phyloP scores from a whole-genome alignment of 2,797 vertebrate genomes.

The Tokudaia muenninki region DNA sequence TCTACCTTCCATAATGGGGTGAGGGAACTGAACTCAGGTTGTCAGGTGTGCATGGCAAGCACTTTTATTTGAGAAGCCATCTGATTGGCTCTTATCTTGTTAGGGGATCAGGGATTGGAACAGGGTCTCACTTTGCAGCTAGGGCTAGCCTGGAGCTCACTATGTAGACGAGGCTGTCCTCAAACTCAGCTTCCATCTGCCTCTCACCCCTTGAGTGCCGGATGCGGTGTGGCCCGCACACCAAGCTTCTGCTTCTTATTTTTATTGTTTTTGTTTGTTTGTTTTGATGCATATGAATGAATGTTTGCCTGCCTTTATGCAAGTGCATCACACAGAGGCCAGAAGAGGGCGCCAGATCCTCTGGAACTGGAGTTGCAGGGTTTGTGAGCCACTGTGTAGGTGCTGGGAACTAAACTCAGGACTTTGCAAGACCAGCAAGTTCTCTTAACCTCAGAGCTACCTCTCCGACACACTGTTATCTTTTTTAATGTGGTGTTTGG shows the following conservation, averaged over 20 bases:
- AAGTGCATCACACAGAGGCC: neutral
- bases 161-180: neutral
- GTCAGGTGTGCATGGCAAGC: neutral
- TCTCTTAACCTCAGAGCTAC: neutral
- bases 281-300: neutral
- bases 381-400: neutral
- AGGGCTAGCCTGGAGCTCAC: neutral
- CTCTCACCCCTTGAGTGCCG: neutral
- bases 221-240: neutral
- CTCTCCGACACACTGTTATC: neutral
- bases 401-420: neutral
- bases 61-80: neutral
- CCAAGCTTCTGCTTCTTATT: neutral
- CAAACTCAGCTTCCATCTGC: neutral
- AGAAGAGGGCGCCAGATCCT: neutral
- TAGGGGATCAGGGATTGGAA: neutral
- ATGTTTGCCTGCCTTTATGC: neutral
- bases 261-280: neutral
- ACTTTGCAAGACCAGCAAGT: neutral
- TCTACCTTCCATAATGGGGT: neutral
- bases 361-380: neutral
- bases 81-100: neutral
- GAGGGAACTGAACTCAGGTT: neutral
- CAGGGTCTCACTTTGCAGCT: neutral
- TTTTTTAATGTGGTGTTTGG: neutral